Conservation (phyloP, 2,888 invertebrate genomes). For the Myathropa florea region DNA sequence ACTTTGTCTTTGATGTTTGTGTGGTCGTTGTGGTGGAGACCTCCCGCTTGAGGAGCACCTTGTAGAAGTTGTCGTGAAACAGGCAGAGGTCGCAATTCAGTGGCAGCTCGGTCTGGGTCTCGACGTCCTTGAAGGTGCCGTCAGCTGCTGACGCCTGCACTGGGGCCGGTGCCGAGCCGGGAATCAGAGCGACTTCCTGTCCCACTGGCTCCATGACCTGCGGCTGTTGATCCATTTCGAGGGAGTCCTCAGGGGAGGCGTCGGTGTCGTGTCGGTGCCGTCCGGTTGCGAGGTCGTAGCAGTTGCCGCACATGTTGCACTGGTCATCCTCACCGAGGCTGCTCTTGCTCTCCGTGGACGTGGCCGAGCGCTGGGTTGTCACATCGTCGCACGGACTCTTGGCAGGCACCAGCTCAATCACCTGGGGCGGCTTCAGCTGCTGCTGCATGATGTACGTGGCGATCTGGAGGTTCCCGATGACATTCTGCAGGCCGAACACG, state of each 20-base stretch:
- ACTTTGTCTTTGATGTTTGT: slow-evolving; percentile 77
- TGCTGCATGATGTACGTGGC: slow-evolving; percentile 80
- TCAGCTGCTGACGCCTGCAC: background rate
- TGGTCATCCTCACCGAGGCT: slow-evolving; percentile 32
- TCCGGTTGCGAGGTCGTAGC: slow-evolving; percentile 33
- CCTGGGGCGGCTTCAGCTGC: slow-evolving; percentile 74
- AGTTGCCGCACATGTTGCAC: slow-evolving; percentile 69
- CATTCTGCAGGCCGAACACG: slow-evolving; percentile 78
- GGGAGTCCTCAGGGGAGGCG: slow-evolving; percentile 42
- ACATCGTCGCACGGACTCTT: slow-evolving; percentile 74
- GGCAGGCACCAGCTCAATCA: slow-evolving; percentile 72
- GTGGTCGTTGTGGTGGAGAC: slow-evolving; percentile 80
- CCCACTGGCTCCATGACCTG: background rate
- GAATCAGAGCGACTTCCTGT: slow-evolving; percentile 38
- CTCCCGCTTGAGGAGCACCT: slow-evolving; percentile 79
- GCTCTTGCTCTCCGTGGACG: slow-evolving; percentile 51
- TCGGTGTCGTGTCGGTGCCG: slow-evolving; percentile 28
- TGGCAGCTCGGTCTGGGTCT: slow-evolving; percentile 79
- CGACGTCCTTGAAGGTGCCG: slow-evolving; percentile 74
- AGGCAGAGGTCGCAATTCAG: slow-evolving; percentile 79
- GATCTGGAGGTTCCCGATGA: slow-evolving; percentile 79
- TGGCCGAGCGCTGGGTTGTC: slow-evolving; percentile 76
- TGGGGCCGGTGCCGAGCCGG: background rate
- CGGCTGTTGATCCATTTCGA: slow-evolving; percentile 33
- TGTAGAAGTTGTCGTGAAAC: slow-evolving; percentile 80